phyloP scores from a whole-genome alignment of 2,888 invertebrate genomes.

The Mesorhabditis belari region DNA sequence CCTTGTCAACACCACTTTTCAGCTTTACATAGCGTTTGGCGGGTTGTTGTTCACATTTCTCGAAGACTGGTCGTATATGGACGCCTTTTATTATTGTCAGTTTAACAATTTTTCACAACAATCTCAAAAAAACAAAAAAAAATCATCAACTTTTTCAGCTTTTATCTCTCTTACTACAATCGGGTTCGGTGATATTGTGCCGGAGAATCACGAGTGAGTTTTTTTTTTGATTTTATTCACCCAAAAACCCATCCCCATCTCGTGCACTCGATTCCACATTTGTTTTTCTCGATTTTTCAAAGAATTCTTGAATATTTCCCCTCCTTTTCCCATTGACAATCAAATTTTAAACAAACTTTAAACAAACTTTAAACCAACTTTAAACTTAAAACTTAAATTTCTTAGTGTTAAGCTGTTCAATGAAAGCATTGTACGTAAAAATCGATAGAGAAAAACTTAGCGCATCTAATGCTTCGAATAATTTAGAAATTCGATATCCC shows the following conservation, averaged over 20 bases:
- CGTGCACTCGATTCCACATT: too few relatives aligned
- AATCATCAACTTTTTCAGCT: slow-evolving; percentile 19
- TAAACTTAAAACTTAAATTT: too few relatives aligned
- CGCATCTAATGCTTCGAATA: too few relatives aligned
- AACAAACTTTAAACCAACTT: too few relatives aligned
- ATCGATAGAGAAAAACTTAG: not conserved
- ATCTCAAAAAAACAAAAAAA: not conserved
- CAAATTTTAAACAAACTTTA: not conserved
- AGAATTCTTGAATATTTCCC: not conserved
- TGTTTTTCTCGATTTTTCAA: too few relatives aligned
- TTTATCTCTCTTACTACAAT: slow-evolving; percentile 53
- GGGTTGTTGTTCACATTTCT: slow-evolving; percentile 54
- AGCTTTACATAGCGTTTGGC: slow-evolving; percentile 55
- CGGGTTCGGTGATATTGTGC: slow-evolving; percentile 51
- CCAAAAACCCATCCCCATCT: too few relatives aligned
- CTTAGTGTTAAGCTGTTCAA: too few relatives aligned
- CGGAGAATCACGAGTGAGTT: slow-evolving; percentile 47
- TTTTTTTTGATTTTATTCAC: too few relatives aligned
- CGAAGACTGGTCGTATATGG: slow-evolving; percentile 58
- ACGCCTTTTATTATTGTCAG: slow-evolving; percentile 59
- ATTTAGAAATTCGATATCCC: not conserved
- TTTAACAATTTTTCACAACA: slow-evolving; percentile 39
- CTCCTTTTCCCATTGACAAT: not conserved
- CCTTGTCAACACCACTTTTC: too few relatives aligned
- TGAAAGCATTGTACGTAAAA: too few relatives aligned